Percentiles rank a stretch among this genome's conserved stretches.
These are phyloP conservation scores for Momotus momota DNA, from an alignment of 2,797 vertebrate species.

Conservation along the genomic window DNA sequence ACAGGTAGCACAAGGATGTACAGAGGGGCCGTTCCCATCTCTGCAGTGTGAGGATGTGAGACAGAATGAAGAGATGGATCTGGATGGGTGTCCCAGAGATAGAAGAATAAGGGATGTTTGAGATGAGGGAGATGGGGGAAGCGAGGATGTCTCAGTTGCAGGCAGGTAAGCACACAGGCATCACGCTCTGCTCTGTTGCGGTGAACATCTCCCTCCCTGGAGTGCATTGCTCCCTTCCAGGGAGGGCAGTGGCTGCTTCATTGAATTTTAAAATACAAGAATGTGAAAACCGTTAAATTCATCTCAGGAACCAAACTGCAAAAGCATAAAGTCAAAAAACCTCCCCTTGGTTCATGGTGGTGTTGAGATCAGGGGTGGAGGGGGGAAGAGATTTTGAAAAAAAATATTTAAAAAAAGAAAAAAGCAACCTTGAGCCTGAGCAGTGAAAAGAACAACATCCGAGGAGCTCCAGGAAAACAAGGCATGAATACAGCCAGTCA, in stretches of 20 bases:
- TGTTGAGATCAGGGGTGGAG: neutral
- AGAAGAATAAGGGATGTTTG: neutral
- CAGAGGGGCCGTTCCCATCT: neutral
- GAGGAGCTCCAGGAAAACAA: conserved; percentile 34
- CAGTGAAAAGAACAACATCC: conserved; percentile 15
- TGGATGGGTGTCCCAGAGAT: neutral
- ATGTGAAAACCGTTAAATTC: neutral
- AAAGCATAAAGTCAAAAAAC: neutral
- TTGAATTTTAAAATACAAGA: neutral
- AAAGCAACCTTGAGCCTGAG: neutral
- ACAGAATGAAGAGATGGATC: neutral
- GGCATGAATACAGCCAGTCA: conserved; percentile 61
- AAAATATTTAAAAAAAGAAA: neutral
- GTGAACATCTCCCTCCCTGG: neutral
- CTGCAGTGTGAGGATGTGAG: neutral
- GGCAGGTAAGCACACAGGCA: fast-evolving
- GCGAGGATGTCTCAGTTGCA: neutral
- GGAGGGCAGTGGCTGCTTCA: neutral
- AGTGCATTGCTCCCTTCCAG: neutral
- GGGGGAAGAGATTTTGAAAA: neutral
- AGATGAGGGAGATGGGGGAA: neutral
- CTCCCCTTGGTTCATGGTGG: neutral
- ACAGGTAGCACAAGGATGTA: neutral
- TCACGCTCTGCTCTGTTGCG: neutral
- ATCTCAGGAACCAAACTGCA: fast-evolving